Conservation (phyloP, 2,888 invertebrate species). For the Troides aeacus region DNA sequence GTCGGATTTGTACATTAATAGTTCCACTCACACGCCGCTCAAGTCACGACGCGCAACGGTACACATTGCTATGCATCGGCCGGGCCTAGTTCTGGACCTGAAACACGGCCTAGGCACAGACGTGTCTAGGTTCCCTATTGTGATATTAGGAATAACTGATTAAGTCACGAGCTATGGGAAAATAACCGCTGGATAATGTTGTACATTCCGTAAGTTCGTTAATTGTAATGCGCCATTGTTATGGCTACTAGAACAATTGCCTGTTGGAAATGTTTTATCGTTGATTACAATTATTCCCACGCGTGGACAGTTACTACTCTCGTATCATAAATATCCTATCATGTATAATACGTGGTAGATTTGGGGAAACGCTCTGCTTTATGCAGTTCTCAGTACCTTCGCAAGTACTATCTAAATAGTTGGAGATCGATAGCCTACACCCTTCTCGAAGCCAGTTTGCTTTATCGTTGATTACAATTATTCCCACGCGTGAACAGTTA, state of each 20-base stretch:
- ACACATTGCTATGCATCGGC: slow-evolving; percentile 44
- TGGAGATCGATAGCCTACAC: too few relatives aligned
- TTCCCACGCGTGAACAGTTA: slow-evolving; percentile 9
- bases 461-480: slow-evolving; percentile 3
- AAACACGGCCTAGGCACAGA: slow-evolving; percentile 44
- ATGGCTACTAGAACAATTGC: neutral
- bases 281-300: slow-evolving; percentile 19
- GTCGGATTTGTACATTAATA: slow-evolving; percentile 30
- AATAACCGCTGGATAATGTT: slow-evolving; percentile 38
- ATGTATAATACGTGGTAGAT: too few relatives aligned
- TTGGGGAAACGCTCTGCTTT: too few relatives aligned
- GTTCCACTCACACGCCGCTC: slow-evolving; percentile 38
- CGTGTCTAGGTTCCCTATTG: slow-evolving; percentile 45
- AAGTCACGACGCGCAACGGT: slow-evolving; percentile 56
- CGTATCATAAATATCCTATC: too few relatives aligned
- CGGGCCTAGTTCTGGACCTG: slow-evolving; percentile 44
- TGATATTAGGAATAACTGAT: slow-evolving; percentile 41
- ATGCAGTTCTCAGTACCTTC: too few relatives aligned
- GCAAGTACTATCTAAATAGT: too few relatives aligned
- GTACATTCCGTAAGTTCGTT: slow-evolving; percentile 22
- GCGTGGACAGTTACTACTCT: neutral
- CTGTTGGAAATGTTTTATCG: neutral
- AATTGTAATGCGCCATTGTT: slow-evolving; percentile 18
- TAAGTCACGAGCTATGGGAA: slow-evolving; percentile 49
- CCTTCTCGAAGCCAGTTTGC: too few relatives aligned